phyloP scores from a whole-genome alignment of 2,888 invertebrate genomes.

The Cephus spinipes region DNA sequence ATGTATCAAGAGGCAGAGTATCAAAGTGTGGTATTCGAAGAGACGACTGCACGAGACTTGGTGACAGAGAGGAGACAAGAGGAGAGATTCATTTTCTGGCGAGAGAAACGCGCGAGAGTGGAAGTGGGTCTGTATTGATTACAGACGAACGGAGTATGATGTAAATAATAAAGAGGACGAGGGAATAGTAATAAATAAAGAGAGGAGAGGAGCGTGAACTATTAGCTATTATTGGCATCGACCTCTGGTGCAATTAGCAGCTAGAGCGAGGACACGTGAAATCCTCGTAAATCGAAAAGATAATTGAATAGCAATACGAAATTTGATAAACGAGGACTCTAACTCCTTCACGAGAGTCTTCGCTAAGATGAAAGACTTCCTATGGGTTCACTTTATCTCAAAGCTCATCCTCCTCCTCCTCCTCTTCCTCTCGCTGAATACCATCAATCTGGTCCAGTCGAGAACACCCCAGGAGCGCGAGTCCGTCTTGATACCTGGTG shows the following conservation, averaged over 20 bases:
- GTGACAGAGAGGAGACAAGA: neutral
- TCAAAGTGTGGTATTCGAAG: neutral
- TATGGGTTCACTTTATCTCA: slow-evolving; percentile 33
- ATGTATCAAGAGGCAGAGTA: neutral
- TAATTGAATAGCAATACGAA: neutral
- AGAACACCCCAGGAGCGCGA: slow-evolving; percentile 49
- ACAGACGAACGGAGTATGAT: neutral
- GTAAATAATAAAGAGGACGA: neutral
- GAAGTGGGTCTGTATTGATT: neutral
- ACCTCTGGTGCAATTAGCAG: neutral
- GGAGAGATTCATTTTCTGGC: neutral
- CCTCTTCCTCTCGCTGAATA: slow-evolving; percentile 28
- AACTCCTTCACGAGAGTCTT: neutral
- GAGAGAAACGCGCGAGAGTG: neutral
- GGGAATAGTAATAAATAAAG: neutral
- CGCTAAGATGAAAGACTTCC: neutral
- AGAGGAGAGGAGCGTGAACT: neutral
- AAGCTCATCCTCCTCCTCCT: slow-evolving; percentile 36
- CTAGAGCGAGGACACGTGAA: neutral
- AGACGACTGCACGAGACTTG: neutral
- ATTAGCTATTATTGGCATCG: neutral
- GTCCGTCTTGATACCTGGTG: slow-evolving; percentile 68
- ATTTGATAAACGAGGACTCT: neutral
- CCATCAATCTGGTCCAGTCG: slow-evolving; percentile 21
- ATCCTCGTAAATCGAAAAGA: neutral